Conservation (phyloP, 2,888 invertebrate genomes). For the Ectropis crepuscularia region DNA sequence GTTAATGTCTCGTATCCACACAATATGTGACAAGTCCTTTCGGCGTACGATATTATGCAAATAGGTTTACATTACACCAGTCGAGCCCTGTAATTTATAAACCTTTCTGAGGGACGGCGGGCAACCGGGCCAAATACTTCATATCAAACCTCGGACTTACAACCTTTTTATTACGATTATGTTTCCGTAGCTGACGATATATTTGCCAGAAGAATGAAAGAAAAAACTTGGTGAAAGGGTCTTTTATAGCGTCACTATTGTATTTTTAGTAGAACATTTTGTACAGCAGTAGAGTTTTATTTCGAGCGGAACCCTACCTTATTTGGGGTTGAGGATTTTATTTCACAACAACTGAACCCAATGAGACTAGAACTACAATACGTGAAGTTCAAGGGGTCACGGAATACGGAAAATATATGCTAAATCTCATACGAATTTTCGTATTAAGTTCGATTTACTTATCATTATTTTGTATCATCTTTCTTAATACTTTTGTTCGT, state of each 20-base stretch:
- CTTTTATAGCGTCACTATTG: constrained; percentile 26
- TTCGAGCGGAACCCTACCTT: constrained; percentile 3
- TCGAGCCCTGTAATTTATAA: constrained; percentile 34
- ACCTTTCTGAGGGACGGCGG: constrained; percentile 37
- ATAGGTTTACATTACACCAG: constrained; percentile 29
- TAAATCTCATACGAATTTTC: too few species aligned
- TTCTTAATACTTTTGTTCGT: too few species aligned
- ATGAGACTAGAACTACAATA: too few species aligned
- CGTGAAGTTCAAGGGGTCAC: too few species aligned
- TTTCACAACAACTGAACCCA: not conserved
- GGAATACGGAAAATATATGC: too few species aligned
- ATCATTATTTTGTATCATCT: too few species aligned
- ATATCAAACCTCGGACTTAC: constrained; percentile 35
- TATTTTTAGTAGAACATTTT: constrained; percentile 27
- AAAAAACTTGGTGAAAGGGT: constrained; percentile 24
- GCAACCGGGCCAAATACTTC: constrained; percentile 32
- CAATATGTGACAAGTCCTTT: constrained; percentile 35
- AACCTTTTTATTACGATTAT: constrained; percentile 34
- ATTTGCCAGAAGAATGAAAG: constrained; percentile 27
- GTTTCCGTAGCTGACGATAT: constrained; percentile 31
- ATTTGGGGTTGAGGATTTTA: constrained; percentile 1
- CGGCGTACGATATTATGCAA: constrained; percentile 33
- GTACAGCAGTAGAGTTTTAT: constrained; percentile 17
- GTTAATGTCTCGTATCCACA: constrained; percentile 14
- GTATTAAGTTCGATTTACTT: too few species aligned